These are phyloP conservation scores for Augochlorella aurata DNA, from an alignment of 2,888 invertebrate genomes.

Conservation along the genomic window DNA sequence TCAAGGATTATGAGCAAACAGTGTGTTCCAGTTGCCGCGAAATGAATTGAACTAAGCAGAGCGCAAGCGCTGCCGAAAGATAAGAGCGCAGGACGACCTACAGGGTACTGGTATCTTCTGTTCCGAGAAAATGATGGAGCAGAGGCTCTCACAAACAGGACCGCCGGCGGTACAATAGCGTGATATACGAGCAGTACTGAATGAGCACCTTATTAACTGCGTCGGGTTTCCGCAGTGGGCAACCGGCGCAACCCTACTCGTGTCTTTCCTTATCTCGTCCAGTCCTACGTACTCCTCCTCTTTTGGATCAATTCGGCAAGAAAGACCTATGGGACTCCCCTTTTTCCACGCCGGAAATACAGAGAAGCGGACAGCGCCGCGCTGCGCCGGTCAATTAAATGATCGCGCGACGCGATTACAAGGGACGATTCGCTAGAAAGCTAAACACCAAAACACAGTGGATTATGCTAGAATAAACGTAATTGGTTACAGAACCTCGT, in stretches of 20 bases:
- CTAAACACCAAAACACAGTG: neutral
- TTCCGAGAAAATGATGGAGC: slow-evolving; percentile 7
- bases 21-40: slow-evolving; percentile 1
- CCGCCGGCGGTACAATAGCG: neutral
- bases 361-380: too few relatives aligned
- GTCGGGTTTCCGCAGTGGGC: neutral
- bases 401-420: neutral
- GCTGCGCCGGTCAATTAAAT: neutral
- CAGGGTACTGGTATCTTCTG: neutral
- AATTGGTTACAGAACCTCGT: neutral
- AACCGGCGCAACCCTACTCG: neutral
- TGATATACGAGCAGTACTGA: neutral
- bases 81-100: neutral
- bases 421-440: neutral
- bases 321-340: neutral
- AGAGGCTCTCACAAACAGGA: slow-evolving; percentile 11
- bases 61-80: neutral
- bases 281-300: neutral
- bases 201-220: slow-evolving; percentile 14
- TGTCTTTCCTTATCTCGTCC: neutral
- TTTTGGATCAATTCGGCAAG: slow-evolving; percentile 4
- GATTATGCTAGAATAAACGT: neutral
- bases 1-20: neutral
- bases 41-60: neutral
- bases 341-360: neutral